Conservation (phyloP, 2,888 invertebrate genomes). For the Drosophila algonquin region DNA sequence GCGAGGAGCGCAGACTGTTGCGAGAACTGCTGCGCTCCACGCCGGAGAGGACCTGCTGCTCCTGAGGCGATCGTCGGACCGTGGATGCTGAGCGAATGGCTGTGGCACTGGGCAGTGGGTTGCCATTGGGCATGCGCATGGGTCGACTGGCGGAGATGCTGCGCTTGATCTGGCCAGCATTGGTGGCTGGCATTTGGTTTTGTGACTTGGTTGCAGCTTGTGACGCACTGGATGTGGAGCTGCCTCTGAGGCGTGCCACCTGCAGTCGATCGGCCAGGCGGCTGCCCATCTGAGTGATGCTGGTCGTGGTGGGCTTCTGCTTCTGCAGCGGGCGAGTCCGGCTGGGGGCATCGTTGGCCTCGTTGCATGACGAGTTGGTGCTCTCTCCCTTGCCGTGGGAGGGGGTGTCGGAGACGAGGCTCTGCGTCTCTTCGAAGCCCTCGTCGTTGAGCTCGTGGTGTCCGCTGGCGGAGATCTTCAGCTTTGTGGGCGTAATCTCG, state of each 20-base stretch:
- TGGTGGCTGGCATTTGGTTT: conserved; percentile 43
- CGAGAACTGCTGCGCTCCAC: conserved; percentile 92
- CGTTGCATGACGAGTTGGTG: conserved; percentile 90
- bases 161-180: conserved; percentile 49
- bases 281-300: conserved; percentile 58
- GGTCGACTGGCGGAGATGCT: conserved; percentile 84
- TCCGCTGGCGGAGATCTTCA: conserved; percentile 68
- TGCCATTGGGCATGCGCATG: conserved; percentile 84
- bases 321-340: conserved; percentile 60
- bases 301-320: conserved; percentile 61
- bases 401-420: conserved; percentile 93
- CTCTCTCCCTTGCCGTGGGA: conserved; percentile 88
- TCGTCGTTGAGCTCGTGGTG: conserved; percentile 91
- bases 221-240: conserved; percentile 23
- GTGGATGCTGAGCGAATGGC: conserved; percentile 42
- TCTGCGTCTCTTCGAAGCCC: conserved; percentile 95
- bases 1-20: conserved; percentile 91
- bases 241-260: conserved; percentile 58
- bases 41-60: conserved; percentile 51
- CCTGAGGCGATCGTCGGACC: conserved; percentile 53
- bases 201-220: conserved; percentile 52
- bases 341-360: conserved; percentile 85
- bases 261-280: conserved; percentile 72
- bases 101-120: conserved; percentile 88
- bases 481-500: conserved; percentile 72